phyloP scores from a whole-genome alignment of 1,140 invertebrate species.

The Zaprionus africanus region DNA sequence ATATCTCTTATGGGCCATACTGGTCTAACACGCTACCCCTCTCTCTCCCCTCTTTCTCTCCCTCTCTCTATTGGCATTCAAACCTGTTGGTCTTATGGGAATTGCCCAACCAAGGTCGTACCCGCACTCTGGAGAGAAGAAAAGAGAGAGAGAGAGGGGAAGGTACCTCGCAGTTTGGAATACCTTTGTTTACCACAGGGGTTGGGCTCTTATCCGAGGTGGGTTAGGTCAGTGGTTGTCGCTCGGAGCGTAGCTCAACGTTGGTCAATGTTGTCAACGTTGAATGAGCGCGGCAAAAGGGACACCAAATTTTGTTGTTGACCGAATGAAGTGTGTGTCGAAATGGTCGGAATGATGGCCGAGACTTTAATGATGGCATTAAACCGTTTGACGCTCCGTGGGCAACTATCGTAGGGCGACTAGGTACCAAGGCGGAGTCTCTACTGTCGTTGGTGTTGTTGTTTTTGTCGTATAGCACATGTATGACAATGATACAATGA shows the following conservation, averaged over 20 bases:
- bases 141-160: neutral
- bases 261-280: neutral
- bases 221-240: conserved; percentile 40
- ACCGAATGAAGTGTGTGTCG: conserved; percentile 45
- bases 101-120: conserved; percentile 6
- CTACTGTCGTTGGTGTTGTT: neutral
- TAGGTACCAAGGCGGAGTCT: conserved; percentile 9
- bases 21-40: neutral
- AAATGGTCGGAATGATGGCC: conserved; percentile 47
- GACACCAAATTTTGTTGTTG: conserved; percentile 5
- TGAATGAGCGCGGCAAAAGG: conserved; percentile 1
- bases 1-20: neutral
- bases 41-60: neutral
- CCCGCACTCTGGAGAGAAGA: neutral
- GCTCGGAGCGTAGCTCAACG: neutral
- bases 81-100: conserved; percentile 5
- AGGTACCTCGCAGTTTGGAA: conserved; percentile 4
- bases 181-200: conserved; percentile 19
- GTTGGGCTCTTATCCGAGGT: conserved; percentile 10
- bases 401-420: neutral
- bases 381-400: conserved; percentile 33
- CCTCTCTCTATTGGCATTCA: neutral
- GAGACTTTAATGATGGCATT: conserved; percentile 56
- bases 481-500: conserved; percentile 64
- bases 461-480: conserved; percentile 39